Evolutionary conservation across 2,797 vertebrate species (phyloP), one percentile per base, ranked within the genome.

Genomic region (Lepidocolaptes lacrymiger): DNA sequence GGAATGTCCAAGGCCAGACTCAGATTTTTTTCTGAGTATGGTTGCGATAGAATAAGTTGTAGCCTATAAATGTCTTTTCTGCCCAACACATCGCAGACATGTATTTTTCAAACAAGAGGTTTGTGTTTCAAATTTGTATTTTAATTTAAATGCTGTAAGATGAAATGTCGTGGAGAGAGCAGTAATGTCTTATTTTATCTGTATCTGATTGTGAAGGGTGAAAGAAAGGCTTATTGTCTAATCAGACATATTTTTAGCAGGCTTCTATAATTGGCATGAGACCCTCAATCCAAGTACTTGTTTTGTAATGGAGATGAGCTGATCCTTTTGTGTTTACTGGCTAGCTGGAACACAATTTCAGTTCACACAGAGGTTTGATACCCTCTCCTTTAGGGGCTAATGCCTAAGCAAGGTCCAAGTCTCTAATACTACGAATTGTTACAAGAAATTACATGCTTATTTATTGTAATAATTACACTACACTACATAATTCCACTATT

Each of bases 141-240:
- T 90, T 63, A 84, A 92, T 91, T 91, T 77, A 83, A 72, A 62
- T 55, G 37, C 78, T 49, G 17, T 71, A 41, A 88, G 72, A 62
- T 48, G 49, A 48, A 88, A 55, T 66, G 39, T 78, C 39, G 67
- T 54, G 37, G 71, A 78, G 49, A 77, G 44, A 83, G 55, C 14
- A 68, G 34, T 59, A 89, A 77, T 58, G 56, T 36, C 56, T 77
- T 69, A 32, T 83, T 89, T 93, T 83, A 92, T 80, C 87, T 24
- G 21, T 88, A 84, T 88, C 78, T 73, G 73, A 95, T 94, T 88
- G 66, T 95, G 73, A 88, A 88, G 46, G 51, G 76, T 63, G 19
- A 51, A 85, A 88, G 46, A 67, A 91, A 90, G 89, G 76, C 59
- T 86, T 88, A 73, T 85, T 95, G 90, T 91, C 76, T 96, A 88